These are phyloP conservation scores for Monomorium pharaonis DNA, from an alignment of 1,140 invertebrate genomes.

Conservation along the genomic window DNA sequence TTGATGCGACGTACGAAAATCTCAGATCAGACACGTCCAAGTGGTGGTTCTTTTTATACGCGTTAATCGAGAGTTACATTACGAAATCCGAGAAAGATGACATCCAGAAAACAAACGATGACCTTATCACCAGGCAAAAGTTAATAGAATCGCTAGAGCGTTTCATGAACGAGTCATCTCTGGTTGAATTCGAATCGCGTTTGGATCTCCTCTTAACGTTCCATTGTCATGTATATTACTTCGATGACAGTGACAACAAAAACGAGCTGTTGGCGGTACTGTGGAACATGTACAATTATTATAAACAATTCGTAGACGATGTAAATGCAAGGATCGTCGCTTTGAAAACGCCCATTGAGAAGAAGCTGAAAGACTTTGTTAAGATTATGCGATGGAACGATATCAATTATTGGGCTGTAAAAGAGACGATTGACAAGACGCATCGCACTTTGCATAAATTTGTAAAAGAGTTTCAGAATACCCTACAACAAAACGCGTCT, in stretches of 20 bases:
- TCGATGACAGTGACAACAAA: constrained; percentile 83
- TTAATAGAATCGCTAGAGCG: constrained; percentile 88
- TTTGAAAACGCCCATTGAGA: constrained; percentile 93
- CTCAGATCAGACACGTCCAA: constrained; percentile 88
- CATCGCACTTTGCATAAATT: constrained; percentile 95
- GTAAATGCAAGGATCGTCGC: constrained; percentile 89
- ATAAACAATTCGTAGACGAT: constrained; percentile 90
- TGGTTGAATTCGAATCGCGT: constrained; percentile 93
- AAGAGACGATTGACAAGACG: constrained; percentile 93
- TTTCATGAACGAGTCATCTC: constrained; percentile 93
- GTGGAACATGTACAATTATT: constrained; percentile 95
- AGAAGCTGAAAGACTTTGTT: constrained; percentile 96
- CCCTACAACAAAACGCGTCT: constrained; percentile 81
- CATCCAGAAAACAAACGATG: background rate
- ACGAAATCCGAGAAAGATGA: background rate
- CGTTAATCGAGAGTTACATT: constrained; percentile 86
- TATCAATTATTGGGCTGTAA: constrained; percentile 97
- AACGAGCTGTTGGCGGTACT: constrained; percentile 89
- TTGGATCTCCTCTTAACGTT: constrained; percentile 92
- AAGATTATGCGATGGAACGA: constrained; percentile 99
- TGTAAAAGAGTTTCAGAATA: constrained; percentile 91
- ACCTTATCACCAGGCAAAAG: constrained; percentile 75
- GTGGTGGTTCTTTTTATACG: constrained; percentile 97
- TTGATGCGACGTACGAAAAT: constrained; percentile 88
- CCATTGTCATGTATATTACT: constrained; percentile 89